A percentile compares a stretch with the other conserved stretches of the same genome.
These are phyloP conservation scores for Plectropomus leopardus DNA, from an alignment of 2,113 vertebrate genomes.

Conservation along the genomic window DNA sequence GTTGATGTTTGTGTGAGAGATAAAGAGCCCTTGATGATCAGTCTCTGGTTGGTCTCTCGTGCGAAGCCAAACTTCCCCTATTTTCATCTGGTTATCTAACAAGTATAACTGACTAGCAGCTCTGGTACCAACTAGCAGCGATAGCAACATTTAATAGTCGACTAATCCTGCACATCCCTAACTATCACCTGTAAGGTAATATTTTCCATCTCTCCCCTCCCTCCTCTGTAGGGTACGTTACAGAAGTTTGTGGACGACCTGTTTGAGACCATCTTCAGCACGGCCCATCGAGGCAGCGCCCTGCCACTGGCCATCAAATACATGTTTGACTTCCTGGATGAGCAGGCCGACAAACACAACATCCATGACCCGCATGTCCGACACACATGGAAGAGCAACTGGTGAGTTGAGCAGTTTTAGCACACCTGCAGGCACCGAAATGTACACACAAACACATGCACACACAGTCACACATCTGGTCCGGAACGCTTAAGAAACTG, in stretches of 20 bases:
- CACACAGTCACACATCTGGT: background rate
- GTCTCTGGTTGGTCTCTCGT: no score
- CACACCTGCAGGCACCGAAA: background rate
- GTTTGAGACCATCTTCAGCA: slow-evolving; percentile 99
- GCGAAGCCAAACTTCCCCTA: no score
- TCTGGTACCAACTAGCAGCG: no score
- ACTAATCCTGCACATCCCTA: no score
- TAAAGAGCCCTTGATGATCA: no score
- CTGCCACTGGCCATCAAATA: slow-evolving; percentile 98
- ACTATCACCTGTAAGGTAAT: no score
- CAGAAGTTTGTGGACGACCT: slow-evolving; percentile 99
- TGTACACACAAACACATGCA: background rate
- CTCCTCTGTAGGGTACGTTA: slow-evolving; percentile 90
- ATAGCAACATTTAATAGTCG: no score
- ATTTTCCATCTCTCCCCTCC: background rate
- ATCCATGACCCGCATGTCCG: slow-evolving; percentile 97
- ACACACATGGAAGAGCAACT: slow-evolving; percentile 99
- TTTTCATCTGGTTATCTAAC: no score
- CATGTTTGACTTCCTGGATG: slow-evolving; percentile 99
- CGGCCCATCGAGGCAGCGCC: slow-evolving; percentile 95
- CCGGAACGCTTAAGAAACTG: background rate
- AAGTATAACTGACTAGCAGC: no score
- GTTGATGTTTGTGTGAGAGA: no score
- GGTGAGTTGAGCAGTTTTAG: slow-evolving; percentile 86
- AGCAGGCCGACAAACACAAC: slow-evolving; percentile 97